Conservation (phyloP, 1,140 invertebrate genomes). For the Mesaphorura yosii region DNA sequence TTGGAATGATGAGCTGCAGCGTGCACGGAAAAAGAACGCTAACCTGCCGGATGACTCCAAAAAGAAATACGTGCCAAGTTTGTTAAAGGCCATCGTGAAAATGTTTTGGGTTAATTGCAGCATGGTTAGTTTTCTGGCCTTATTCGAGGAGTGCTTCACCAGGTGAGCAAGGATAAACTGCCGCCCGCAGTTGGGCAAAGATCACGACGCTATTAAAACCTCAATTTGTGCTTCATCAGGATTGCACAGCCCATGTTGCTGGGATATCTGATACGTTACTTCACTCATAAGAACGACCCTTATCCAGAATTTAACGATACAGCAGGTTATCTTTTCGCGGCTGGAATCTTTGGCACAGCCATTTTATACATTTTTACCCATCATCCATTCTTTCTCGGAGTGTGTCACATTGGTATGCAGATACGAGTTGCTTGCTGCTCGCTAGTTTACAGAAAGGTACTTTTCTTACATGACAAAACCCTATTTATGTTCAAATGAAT, state of each 20-base stretch:
- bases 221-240: too few relatives aligned
- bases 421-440: conserved; percentile 44
- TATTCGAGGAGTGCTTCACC: too few relatives aligned
- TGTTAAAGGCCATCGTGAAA: conserved; percentile 32
- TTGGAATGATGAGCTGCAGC: conserved; percentile 38
- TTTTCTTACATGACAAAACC: not conserved
- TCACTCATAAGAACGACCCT: too few relatives aligned
- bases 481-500: not conserved
- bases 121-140: too few relatives aligned
- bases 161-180: too few relatives aligned
- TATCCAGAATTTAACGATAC: too few relatives aligned
- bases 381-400: conserved; percentile 47
- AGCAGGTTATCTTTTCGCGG: too few relatives aligned
- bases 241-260: too few relatives aligned
- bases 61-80: conserved; percentile 31
- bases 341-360: conserved; percentile 38
- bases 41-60: not conserved
- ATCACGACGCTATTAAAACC: too few relatives aligned
- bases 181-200: too few relatives aligned
- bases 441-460: conserved; percentile 47
- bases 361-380: conserved; percentile 41
- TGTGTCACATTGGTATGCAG: conserved; percentile 41
- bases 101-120: conserved; percentile 37
- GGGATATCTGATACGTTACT: too few relatives aligned
- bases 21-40: conserved; percentile 11